Conservation (phyloP, 2,113 vertebrate genomes). For the Eulemur rufifrons region DNA sequence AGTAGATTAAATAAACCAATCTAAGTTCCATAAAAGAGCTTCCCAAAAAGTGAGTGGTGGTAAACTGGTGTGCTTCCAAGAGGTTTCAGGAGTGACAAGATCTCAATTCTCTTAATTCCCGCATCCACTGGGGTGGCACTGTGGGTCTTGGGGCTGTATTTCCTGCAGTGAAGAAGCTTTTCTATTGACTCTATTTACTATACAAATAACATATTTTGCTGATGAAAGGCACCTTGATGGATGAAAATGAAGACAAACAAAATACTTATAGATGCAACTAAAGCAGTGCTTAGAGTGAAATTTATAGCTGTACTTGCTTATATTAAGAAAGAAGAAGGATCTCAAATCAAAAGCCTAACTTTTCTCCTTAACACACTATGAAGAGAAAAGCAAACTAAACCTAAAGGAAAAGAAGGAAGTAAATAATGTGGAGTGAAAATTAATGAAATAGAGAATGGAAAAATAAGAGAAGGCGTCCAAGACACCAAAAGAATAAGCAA, state of each 20-base stretch:
- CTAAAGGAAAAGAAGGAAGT: neutral
- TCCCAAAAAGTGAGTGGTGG: neutral
- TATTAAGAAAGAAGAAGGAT: neutral
- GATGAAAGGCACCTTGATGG: neutral
- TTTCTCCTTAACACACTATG: neutral
- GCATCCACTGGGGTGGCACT: neutral
- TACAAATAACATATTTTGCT: neutral
- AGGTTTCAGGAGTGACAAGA: neutral
- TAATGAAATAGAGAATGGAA: neutral
- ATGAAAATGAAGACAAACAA: neutral
- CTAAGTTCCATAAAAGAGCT: neutral
- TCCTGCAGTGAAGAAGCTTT: neutral
- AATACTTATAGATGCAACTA: neutral
- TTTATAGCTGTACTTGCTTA: neutral
- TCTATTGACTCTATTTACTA: neutral
- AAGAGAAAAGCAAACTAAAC: neutral
- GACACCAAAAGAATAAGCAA: neutral
- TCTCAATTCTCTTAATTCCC: neutral
- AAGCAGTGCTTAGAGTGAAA: neutral
- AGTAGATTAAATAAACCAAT: neutral
- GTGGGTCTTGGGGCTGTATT: neutral
- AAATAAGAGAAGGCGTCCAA: neutral
- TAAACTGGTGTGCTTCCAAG: accelerated
- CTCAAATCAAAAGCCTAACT: neutral
- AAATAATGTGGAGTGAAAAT: neutral